phyloP scores from a whole-genome alignment of 2,113 vertebrate species.

The Mellivora capensis region DNA sequence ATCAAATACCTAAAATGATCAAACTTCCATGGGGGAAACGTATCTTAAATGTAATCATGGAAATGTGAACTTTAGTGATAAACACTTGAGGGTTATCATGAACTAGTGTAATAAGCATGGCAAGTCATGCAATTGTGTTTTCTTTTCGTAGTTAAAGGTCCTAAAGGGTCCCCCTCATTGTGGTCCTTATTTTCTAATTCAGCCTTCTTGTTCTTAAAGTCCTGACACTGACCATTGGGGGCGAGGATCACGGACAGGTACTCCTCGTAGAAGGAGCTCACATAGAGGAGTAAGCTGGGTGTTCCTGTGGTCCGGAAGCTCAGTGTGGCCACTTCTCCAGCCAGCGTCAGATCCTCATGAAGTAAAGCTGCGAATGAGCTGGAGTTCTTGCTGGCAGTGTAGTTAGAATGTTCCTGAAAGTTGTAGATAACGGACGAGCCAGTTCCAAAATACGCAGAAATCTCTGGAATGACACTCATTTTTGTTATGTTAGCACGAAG shows the following conservation, averaged over 20 bases:
- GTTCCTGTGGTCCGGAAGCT: constrained; percentile 86
- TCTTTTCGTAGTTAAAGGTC: neutral
- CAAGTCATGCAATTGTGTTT: neutral
- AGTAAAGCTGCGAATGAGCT: constrained; percentile 85
- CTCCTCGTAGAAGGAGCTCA: constrained; percentile 86
- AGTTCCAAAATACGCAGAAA: constrained; percentile 88
- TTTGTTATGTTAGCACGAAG: neutral
- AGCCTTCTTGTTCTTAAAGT: accelerated
- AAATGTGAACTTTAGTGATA: neutral
- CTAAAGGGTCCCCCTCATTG: neutral
- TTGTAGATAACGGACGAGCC: constrained; percentile 86
- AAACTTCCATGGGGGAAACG: neutral
- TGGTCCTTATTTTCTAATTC: neutral
- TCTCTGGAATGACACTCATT: constrained; percentile 81
- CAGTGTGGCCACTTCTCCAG: constrained; percentile 83
- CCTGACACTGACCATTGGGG: constrained; percentile 84
- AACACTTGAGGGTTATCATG: neutral
- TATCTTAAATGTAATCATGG: neutral
- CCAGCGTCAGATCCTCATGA: constrained; percentile 85
- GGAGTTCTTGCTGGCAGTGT: constrained; percentile 81
- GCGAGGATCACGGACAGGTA: constrained; percentile 87
- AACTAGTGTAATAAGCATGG: neutral
- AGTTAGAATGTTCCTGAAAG: constrained; percentile 86
- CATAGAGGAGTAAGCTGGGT: constrained; percentile 86
- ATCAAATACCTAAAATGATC: neutral